Evolutionary conservation across 2,797 vertebrate genomes (phyloP), one percentile per base, ranked within the genome.

Genomic region (Sebastes steindachneri): DNA sequence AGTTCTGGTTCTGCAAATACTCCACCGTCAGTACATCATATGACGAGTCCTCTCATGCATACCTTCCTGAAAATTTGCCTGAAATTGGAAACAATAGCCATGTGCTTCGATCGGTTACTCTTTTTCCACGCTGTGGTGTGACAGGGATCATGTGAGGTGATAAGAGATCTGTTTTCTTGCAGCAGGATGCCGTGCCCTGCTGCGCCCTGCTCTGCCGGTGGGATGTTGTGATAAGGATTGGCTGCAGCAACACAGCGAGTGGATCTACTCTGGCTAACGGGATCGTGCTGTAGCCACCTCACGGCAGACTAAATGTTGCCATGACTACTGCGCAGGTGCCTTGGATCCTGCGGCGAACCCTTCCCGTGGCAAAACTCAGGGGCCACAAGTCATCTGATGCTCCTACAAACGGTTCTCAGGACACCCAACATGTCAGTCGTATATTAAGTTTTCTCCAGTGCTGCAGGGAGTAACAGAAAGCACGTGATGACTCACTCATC

Each of bases 111-210:
- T 83, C 75, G 17, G 60, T 80, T 80, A 19, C 77, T 68, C 64
- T 31, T 80, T 78, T 75, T 79, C 65, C 77, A 79, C 3, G 35
- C 79, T 31, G 82, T n/a, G 59, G 77, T 67, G 85, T 80, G 79
- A 88, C 80, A 70, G 73, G 72, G 77, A 80, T 92, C 89, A 88
- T 59, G 79, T 89, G 90, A 45, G 48, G 57, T 54, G 84, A 85
- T 73, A 91, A 63, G 35, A 51, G 83, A 93, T 94, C 86, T 83
- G 85, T 90, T 93, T 89, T 87, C 67, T 60, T 55, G 81, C 89
- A 80, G 88, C 88, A 73, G 76, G 70, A 75, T 14, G 28, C 65
- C 5, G 66, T 3, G 19, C 31, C 86, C 75, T 19, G 31, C 85
- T 73, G 87, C 2, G 81, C 57, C 54, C 51, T 0, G 54, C 89